A percentile compares a stretch with the other conserved stretches of the same genome.
Evolutionary conservation across 2,113 vertebrate species (phyloP).

Genomic region (Ia io): DNA sequence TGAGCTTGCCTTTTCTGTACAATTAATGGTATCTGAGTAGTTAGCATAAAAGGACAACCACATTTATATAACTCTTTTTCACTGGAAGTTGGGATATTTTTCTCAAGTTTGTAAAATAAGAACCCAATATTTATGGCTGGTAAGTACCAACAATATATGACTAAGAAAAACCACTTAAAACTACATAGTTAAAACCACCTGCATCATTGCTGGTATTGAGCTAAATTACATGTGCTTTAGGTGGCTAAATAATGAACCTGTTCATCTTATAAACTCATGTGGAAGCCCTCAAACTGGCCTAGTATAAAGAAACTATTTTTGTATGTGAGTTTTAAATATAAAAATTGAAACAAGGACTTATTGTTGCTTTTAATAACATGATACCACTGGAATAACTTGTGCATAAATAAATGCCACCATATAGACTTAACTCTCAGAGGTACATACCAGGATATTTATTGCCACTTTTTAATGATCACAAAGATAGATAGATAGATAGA

Average conservation of each 20-base stretch:
- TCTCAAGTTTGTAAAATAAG: not conserved
- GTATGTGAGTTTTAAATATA: not conserved
- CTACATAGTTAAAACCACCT: not conserved
- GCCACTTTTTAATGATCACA: not conserved
- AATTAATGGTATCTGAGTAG: not conserved
- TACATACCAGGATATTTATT: not conserved
- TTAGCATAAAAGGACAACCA: not conserved
- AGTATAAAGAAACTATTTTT: not conserved
- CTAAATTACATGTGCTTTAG: not conserved
- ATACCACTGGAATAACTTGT: not conserved
- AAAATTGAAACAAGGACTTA: not conserved
- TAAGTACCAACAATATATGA: not conserved
- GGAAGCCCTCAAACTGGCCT: not conserved
- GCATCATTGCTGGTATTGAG: not conserved
- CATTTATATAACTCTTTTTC: not conserved
- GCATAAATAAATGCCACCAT: not conserved
- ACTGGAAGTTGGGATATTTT: not conserved
- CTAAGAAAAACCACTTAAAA: not conserved
- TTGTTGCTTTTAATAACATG: not conserved
- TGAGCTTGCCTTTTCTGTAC: not conserved
- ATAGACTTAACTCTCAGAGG: not conserved
- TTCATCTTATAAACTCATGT: conserved; percentile 1
- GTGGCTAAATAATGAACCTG: not conserved
- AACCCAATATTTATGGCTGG: not conserved
- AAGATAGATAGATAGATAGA: not conserved